These are phyloP conservation scores for Coreoperca whiteheadi DNA, from an alignment of 2,113 vertebrate genomes.

Conservation along the genomic window DNA sequence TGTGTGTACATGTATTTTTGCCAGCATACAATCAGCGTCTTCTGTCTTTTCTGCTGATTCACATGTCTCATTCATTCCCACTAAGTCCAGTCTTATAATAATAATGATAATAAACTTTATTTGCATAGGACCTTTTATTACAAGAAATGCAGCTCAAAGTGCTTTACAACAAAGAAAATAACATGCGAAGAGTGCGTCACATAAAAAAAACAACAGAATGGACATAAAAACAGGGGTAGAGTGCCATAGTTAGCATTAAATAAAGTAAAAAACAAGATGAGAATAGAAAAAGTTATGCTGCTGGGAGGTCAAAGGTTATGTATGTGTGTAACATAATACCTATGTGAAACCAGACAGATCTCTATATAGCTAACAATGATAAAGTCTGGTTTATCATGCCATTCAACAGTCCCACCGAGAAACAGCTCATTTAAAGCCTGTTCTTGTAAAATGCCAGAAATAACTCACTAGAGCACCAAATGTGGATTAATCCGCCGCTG, in stretches of 20 bases:
- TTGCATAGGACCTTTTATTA: too few species aligned
- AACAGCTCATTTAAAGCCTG: neutral
- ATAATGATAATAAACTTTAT: too few species aligned
- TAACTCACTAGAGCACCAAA: neutral
- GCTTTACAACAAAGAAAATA: too few species aligned
- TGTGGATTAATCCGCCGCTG: neutral
- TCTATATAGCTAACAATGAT: neutral
- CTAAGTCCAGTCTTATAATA: too few species aligned
- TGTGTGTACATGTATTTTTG: neutral
- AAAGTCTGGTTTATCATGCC: neutral
- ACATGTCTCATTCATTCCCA: neutral
- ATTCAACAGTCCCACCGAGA: neutral
- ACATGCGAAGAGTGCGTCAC: too few species aligned
- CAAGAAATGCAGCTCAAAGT: too few species aligned
- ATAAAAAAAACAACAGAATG: too few species aligned
- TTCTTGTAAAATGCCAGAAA: neutral
- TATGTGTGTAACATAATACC: neutral
- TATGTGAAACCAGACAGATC: too few species aligned
- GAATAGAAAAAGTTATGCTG: too few species aligned
- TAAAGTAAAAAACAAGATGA: too few species aligned
- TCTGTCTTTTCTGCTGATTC: constrained; percentile 27
- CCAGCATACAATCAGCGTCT: neutral
- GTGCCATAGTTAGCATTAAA: too few species aligned
- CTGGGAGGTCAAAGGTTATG: neutral
- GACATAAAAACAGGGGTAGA: too few species aligned